Base-by-base conservation (phyloP, 2,888 invertebrate genomes). In the Chymomyza fuscimana region DNA sequence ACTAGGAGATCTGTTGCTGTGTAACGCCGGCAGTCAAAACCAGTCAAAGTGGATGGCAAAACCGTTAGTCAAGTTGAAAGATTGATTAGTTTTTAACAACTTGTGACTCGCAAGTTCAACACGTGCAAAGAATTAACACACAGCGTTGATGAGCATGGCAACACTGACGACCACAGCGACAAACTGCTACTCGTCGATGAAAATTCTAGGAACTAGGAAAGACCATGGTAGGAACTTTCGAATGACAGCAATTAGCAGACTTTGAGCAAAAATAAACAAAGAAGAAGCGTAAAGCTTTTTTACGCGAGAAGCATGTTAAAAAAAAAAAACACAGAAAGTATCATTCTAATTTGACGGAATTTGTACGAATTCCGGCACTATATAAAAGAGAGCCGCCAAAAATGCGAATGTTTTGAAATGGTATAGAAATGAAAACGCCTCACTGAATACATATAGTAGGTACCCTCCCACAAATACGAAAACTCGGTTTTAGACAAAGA, bases 1-100 rank as follows among this genome's bases (percentile, higher is more conserved):
- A 52, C 52, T 16, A 46, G 40, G 12, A 46, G 40, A 46, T 10
- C 40, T 46, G 40, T 46, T 46, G 40, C 40, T 46, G 56, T 62
- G 68, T 51, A 58, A 69, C 65, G 52, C 71, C 71, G 72, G 60
- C 62, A 74, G 81, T 87, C 86, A 81, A 78, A 78, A 70, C 67
- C 72, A 76, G 76, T 73, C 70, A 73, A 78, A 76, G 84, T 76
- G 76, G 40, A 60, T 73, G 80, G 87, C 79, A 76, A 80, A 82
- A 87, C 76, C 81, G 82, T 85, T 88, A 84, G 87, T 77, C 88
- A 88, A 84, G 81, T 79, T 84, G 85, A 88, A 88, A 89, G 89
- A 87, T 87, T 87, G 87, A 87, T 87, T 87, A 89, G 87, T 86
- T 87, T 87, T 89, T 87, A 87, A 87, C 87, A 87, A 88, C 86